Conservation (phyloP, 2,888 invertebrate genomes). For the Polia nebulosa region DNA sequence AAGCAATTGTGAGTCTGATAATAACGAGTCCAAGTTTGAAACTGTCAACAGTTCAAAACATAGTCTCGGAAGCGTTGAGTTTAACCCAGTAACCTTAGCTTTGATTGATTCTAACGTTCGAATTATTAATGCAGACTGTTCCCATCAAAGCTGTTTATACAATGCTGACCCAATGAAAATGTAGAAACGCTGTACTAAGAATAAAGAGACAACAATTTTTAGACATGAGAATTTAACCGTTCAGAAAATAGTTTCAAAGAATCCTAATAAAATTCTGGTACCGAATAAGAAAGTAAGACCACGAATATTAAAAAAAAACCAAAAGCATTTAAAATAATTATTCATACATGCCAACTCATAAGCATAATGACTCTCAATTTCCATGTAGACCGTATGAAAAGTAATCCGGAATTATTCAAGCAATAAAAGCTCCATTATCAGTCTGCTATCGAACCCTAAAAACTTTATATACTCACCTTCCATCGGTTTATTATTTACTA, state of each 20-base stretch:
- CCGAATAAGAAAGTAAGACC: slow-evolving; percentile 13
- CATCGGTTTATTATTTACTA: slow-evolving; percentile 70
- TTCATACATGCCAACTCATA: slow-evolving; percentile 58
- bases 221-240: neutral
- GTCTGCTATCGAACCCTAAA: slow-evolving; percentile 57
- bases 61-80: neutral
- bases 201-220: neutral
- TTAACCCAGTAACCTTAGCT: slow-evolving; percentile 10
- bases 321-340: slow-evolving; percentile 59
- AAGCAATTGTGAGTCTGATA: neutral
- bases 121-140: neutral
- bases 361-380: slow-evolving; percentile 65
- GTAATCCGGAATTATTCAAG: slow-evolving; percentile 63
- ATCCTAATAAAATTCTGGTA: neutral
- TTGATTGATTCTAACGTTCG: slow-evolving; percentile 2
- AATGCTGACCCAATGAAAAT: neutral
- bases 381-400: slow-evolving; percentile 61
- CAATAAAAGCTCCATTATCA: slow-evolving; percentile 67
- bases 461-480: slow-evolving; percentile 57
- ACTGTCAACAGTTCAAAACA: slow-evolving; percentile 11
- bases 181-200: too few relatives aligned
- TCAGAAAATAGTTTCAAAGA: neutral
- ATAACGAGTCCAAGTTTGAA: slow-evolving; percentile 5
- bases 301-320: slow-evolving; percentile 40
- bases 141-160: neutral